A percentile compares a stretch with the other conserved stretches of the same genome.
These are phyloP conservation scores for Otus sunia DNA, from an alignment of 2,113 vertebrate genomes.

Conservation along the genomic window DNA sequence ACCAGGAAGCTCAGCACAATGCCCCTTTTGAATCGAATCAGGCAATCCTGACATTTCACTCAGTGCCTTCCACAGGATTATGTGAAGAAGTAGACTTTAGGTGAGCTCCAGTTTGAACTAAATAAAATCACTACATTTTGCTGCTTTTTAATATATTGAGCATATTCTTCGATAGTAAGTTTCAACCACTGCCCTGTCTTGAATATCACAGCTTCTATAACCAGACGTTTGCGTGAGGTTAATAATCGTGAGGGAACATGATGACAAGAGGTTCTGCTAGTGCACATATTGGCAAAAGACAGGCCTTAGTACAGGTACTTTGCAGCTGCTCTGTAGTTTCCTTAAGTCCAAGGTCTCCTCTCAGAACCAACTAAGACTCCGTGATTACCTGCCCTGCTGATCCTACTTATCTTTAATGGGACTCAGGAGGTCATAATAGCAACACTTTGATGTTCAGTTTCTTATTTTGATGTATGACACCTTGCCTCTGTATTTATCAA, in stretches of 20 bases:
- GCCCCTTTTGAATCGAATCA: background rate
- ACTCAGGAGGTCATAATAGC: background rate
- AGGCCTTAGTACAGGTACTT: background rate
- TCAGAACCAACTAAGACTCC: background rate
- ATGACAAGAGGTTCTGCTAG: background rate
- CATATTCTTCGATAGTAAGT: background rate
- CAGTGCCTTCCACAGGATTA: background rate
- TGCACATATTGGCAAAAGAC: background rate
- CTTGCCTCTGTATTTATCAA: background rate
- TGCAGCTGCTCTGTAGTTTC: background rate
- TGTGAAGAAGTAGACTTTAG: background rate
- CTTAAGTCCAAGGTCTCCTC: background rate
- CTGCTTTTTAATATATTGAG: background rate
- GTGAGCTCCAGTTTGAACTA: background rate
- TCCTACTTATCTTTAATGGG: background rate
- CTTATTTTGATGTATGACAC: background rate
- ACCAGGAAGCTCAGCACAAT: background rate
- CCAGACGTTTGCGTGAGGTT: background rate
- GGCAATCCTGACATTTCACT: background rate
- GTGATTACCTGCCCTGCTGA: background rate
- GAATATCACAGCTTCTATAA: background rate
- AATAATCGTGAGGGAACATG: background rate
- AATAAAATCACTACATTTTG: background rate
- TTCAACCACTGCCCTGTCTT: background rate
- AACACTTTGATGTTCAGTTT: background rate